phyloP scores from a whole-genome alignment of 30 jellyfish, hydroid and myxozoan species.

The Pelagia noctiluca region DNA sequence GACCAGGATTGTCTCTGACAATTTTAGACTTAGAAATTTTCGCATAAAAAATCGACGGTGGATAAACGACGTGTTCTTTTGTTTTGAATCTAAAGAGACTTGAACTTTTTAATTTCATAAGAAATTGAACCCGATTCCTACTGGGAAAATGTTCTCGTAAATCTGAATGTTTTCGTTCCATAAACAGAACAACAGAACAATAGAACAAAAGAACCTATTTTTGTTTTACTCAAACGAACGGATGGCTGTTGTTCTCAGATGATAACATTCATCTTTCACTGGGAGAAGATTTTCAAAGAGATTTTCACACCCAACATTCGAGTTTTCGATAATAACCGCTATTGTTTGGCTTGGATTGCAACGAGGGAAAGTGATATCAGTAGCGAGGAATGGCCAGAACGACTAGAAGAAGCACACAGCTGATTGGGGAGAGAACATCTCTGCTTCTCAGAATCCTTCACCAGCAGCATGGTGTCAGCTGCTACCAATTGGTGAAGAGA shows the following conservation, averaged over 20 bases:
- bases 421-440: too few relatives aligned
- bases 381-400: not conserved
- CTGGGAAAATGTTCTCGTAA: not conserved
- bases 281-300: not conserved
- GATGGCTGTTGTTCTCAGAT: not conserved
- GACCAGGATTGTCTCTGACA: constrained; percentile 4
- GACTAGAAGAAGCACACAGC: too few relatives aligned
- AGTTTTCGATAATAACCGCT: not conserved
- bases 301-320: constrained; percentile 4
- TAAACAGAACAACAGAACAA: not conserved
- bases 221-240: not conserved
- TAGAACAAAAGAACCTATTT: not conserved
- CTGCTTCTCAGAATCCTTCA: too few relatives aligned
- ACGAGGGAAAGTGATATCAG: not conserved
- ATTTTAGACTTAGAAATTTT: not conserved
- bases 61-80: not conserved
- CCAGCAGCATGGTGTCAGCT: too few relatives aligned
- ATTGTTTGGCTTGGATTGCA: not conserved
- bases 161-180: not conserved
- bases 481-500: too few relatives aligned
- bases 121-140: not conserved
- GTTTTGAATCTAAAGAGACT: not conserved
- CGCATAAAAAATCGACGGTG: not conserved
- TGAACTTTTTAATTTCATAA: not conserved
- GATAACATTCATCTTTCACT: not conserved